Percentiles rank a stretch among this genome's conserved stretches.
These are phyloP conservation scores for Leucosticte australis DNA, from an alignment of 2,113 vertebrate species.

Conservation along the genomic window DNA sequence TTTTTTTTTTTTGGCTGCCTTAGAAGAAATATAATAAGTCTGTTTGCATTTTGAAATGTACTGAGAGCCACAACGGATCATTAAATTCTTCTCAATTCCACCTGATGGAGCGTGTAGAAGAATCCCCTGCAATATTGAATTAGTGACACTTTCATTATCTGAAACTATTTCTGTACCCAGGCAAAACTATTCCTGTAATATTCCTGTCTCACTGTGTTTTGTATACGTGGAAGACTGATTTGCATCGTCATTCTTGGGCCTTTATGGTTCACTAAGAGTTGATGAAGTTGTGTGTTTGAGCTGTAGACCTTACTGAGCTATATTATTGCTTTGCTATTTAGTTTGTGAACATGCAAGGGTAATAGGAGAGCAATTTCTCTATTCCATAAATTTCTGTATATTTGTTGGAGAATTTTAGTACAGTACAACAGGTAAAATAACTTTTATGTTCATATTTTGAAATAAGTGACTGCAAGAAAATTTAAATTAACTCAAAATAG, in stretches of 20 bases:
- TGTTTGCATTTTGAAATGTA: constrained; percentile 73
- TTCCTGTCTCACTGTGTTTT: constrained; percentile 25
- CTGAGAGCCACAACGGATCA: constrained; percentile 37
- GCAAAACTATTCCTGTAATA: constrained; percentile 50
- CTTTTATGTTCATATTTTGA: constrained; percentile 20
- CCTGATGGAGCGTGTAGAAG: constrained; percentile 13
- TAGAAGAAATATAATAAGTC: constrained; percentile 60
- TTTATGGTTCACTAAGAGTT: constrained; percentile 39
- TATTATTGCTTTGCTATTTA: constrained; percentile 20
- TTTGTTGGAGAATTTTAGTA: neutral
- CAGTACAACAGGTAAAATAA: neutral
- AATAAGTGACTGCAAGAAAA: constrained; percentile 15
- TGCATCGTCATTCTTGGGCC: constrained; percentile 16
- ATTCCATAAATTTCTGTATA: neutral
- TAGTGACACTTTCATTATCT: constrained; percentile 71
- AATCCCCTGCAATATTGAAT: constrained; percentile 52
- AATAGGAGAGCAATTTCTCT: neutral
- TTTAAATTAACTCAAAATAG: constrained; percentile 16
- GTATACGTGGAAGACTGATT: constrained; percentile 44
- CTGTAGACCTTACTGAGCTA: neutral
- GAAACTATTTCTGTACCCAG: constrained; percentile 52
- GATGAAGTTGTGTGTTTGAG: neutral
- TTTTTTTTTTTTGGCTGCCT: neutral
- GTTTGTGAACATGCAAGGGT: neutral
- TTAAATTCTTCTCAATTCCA: constrained; percentile 68